Conservation (phyloP, 2,113 vertebrate species). For the Larimichthys polyactis region DNA sequence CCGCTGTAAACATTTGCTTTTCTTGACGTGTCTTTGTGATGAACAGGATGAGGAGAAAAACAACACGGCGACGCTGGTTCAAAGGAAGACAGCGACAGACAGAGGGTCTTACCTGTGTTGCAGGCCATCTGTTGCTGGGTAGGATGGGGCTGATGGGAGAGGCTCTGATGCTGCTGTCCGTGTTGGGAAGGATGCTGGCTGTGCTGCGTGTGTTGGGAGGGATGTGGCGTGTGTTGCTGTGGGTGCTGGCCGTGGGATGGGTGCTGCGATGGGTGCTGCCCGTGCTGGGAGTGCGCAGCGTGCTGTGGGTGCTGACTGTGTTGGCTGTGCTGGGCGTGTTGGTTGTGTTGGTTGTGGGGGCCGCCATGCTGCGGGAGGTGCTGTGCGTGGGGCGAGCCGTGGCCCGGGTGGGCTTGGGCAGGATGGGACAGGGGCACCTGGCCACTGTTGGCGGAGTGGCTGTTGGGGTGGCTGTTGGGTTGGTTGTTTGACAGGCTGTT, state of each 20-base stretch:
- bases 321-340: conserved; percentile 76
- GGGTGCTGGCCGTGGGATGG: conserved; percentile 77
- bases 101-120: conserved; percentile 87
- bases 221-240: conserved; percentile 80
- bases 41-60: conserved; percentile 33
- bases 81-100: conserved; percentile 18
- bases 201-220: conserved; percentile 83
- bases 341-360: conserved; percentile 73
- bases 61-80: background rate
- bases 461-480: conserved; percentile 88
- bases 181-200: conserved; percentile 82
- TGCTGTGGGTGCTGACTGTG: conserved; percentile 71
- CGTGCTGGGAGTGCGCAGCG: conserved; percentile 75
- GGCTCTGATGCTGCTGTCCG: conserved; percentile 87
- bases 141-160: conserved; percentile 88
- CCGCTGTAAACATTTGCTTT: conserved; percentile 24
- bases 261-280: conserved; percentile 80
- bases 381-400: conserved; percentile 83
- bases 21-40: conserved; percentile 14
- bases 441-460: conserved; percentile 85
- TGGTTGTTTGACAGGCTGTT: conserved; percentile 84
- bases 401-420: conserved; percentile 83
- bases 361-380: conserved; percentile 81
- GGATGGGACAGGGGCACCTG: conserved; percentile 90
- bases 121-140: conserved; percentile 91